Conservation (phyloP, 2,888 invertebrate species). For the Phragmatobia fuliginosa region DNA sequence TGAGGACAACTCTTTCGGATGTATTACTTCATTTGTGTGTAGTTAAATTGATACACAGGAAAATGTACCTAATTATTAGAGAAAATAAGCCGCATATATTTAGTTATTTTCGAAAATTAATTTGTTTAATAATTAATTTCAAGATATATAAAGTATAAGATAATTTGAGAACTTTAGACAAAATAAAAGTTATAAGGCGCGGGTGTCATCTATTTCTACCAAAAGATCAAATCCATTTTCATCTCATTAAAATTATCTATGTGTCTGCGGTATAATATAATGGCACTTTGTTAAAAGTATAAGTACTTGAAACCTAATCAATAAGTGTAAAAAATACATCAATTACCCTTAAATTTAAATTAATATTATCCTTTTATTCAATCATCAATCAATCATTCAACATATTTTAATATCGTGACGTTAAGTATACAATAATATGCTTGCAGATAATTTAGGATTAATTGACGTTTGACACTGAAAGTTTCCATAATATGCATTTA, state of each 20-base stretch:
- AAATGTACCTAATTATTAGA: no score
- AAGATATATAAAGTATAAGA: no score
- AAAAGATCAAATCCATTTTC: not conserved
- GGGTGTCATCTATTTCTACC: not conserved
- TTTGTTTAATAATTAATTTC: no score
- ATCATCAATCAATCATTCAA: no score
- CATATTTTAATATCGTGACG: no score
- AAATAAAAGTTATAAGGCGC: not conserved
- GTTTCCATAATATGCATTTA: no score
- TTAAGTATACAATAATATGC: no score
- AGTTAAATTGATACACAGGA: not conserved
- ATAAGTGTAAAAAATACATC: not conserved
- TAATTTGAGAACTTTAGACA: not conserved
- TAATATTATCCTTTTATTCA: not conserved
- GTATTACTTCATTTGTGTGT: slow-evolving; percentile 4
- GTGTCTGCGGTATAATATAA: not conserved
- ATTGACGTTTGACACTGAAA: no score
- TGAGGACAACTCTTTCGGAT: slow-evolving; percentile 41
- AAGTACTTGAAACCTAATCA: not conserved
- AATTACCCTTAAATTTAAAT: not conserved
- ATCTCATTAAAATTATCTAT: not conserved
- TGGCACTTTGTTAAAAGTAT: not conserved
- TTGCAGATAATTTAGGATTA: no score
- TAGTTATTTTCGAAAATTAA: no score
- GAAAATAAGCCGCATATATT: no score